Conservation (phyloP, 2,888 invertebrate species). For the Taenaris catops region DNA sequence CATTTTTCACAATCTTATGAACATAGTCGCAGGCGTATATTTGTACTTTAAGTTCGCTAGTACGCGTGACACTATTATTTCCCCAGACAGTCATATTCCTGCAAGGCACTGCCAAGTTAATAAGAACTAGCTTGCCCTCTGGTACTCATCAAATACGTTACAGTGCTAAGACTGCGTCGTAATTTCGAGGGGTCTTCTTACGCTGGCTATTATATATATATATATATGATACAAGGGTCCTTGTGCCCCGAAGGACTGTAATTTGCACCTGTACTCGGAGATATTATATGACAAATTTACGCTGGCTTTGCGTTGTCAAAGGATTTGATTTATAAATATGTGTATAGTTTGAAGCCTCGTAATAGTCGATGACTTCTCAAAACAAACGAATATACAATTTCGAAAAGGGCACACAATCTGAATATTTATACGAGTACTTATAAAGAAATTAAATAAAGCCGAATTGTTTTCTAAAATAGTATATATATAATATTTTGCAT, state of each 20-base stretch:
- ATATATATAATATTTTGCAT: too few relatives aligned
- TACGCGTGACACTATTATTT: conserved; percentile 57
- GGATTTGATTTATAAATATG: conserved; percentile 19
- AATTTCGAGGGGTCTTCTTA: conserved; percentile 40
- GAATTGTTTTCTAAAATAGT: too few relatives aligned
- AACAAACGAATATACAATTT: too few relatives aligned
- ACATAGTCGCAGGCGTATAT: conserved; percentile 1
- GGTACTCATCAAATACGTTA: conserved; percentile 32
- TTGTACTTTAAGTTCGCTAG: conserved; percentile 42
- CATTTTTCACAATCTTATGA: not conserved
- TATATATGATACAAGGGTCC: conserved; percentile 54
- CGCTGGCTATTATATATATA: conserved; percentile 44
- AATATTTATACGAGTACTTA: too few relatives aligned
- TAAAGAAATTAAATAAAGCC: too few relatives aligned
- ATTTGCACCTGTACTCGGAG: conserved; percentile 69
- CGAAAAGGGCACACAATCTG: too few relatives aligned
- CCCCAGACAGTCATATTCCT: conserved; percentile 65
- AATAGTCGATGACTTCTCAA: not conserved
- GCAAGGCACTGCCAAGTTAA: conserved; percentile 51
- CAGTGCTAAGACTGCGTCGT: conserved; percentile 19
- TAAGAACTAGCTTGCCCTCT: conserved; percentile 39
- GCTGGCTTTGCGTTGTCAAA: conserved; percentile 43
- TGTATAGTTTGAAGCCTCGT: conserved; percentile 21
- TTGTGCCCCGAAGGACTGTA: conserved; percentile 55
- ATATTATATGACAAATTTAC: conserved; percentile 68